phyloP scores from a whole-genome alignment of 2,113 vertebrate genomes.

The Camelus bactrianus region DNA sequence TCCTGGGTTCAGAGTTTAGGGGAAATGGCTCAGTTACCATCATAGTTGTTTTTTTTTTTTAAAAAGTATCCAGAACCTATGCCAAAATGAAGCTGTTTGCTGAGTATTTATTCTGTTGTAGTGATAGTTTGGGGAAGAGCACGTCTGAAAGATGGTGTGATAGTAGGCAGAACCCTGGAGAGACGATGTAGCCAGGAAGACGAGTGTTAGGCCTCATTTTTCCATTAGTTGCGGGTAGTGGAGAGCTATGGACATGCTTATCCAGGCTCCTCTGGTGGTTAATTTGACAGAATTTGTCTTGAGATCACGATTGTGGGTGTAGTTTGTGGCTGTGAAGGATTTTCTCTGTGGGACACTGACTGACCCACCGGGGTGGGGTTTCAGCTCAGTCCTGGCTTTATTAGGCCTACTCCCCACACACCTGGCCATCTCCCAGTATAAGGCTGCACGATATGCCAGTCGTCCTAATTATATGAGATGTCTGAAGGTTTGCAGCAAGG shows the following conservation, averaged over 20 bases:
- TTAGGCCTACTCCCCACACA: constrained; percentile 57
- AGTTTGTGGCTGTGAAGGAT: constrained; percentile 57
- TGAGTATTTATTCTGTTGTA: constrained; percentile 4
- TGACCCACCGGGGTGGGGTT: constrained; percentile 43
- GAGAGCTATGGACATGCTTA: constrained; percentile 49
- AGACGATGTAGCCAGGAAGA: constrained; percentile 39
- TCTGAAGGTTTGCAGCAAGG: constrained; percentile 42
- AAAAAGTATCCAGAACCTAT: neutral
- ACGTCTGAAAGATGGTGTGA: neutral
- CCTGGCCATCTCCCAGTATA: constrained; percentile 23
- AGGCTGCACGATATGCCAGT: constrained; percentile 45
- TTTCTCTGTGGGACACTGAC: constrained; percentile 69
- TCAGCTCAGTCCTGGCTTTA: constrained; percentile 31
- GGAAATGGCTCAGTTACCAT: neutral
- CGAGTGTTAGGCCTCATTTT: constrained; percentile 52
- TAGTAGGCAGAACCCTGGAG: neutral
- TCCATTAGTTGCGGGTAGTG: constrained; percentile 62
- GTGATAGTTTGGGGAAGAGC: neutral
- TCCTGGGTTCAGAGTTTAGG: neutral
- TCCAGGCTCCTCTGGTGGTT: constrained; percentile 51
- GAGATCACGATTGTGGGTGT: constrained; percentile 54
- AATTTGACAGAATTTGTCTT: constrained; percentile 69
- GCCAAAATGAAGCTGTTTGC: neutral
- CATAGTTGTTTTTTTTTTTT: neutral
- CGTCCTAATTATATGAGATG: constrained; percentile 39